phyloP scores from a whole-genome alignment of 2,888 invertebrate species.

The Rhodophaea formosa region DNA sequence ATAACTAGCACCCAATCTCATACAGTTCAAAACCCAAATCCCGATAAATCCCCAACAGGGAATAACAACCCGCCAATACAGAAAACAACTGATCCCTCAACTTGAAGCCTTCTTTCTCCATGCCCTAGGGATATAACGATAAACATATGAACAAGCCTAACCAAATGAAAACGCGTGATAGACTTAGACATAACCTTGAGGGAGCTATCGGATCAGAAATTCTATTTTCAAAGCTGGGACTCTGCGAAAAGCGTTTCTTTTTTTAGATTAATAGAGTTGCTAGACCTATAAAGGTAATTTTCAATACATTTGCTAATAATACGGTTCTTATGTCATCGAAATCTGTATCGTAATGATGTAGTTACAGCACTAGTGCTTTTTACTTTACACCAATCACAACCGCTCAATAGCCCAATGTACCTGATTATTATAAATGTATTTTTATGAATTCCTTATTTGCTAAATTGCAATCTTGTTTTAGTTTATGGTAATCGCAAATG shows the following conservation, averaged over 20 bases:
- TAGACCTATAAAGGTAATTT: no score
- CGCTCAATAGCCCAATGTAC: no score
- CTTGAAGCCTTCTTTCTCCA: neutral
- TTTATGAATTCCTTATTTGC: no score
- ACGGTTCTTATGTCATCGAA: no score
- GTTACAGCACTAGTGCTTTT: no score
- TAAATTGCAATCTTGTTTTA: no score
- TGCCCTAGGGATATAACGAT: conserved; percentile 22
- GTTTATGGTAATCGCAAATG: no score
- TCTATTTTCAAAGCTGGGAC: conserved; percentile 48
- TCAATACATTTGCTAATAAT: no score
- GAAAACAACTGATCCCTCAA: neutral
- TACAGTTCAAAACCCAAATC: neutral
- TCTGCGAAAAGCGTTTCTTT: neutral
- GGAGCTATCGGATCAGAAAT: conserved; percentile 51
- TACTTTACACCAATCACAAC: no score
- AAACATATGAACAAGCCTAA: conserved; percentile 41
- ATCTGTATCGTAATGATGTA: no score
- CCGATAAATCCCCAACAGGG: neutral
- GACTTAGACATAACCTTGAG: conserved; percentile 49
- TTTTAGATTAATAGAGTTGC: neutral
- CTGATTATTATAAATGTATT: no score
- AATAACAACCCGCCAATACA: neutral
- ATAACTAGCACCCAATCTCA: neutral
- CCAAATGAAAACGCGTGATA: conserved; percentile 46